A percentile compares a stretch with the other conserved stretches of the same genome.
Evolutionary conservation across 2,888 invertebrate genomes (phyloP).

Genomic region (Gymnosoma rotundatum): DNA sequence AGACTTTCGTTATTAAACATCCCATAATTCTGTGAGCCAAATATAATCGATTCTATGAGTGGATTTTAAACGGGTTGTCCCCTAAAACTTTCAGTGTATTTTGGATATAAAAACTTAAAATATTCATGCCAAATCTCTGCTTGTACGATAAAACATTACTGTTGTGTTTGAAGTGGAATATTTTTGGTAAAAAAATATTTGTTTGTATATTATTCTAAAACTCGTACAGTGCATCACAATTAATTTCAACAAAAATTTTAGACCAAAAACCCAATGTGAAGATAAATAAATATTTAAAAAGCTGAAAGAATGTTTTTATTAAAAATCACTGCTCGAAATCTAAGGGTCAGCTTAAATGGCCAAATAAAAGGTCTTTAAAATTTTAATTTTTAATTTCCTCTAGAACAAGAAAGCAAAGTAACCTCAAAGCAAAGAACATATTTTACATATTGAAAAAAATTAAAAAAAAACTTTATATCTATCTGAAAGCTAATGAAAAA

Average conservation of each 20-base stretch:
- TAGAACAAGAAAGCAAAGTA: too few species aligned
- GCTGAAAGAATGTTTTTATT: neutral
- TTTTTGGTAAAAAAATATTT: neutral
- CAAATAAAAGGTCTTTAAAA: too few species aligned
- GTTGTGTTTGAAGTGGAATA: slow-evolving; percentile 8
- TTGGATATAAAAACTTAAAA: slow-evolving; percentile 13
- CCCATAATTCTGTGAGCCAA: too few species aligned
- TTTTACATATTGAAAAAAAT: too few species aligned
- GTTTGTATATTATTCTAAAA: neutral
- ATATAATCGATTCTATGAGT: neutral
- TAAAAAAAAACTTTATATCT: too few species aligned
- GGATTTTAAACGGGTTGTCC: neutral
- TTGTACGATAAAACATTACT: slow-evolving; percentile 48
- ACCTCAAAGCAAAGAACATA: too few species aligned
- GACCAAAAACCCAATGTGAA: neutral
- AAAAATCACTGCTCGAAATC: neutral
- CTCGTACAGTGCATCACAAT: neutral
- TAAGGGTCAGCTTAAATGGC: too few species aligned
- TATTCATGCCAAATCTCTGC: slow-evolving; percentile 53
- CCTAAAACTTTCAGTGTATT: neutral
- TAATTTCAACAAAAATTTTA: neutral
- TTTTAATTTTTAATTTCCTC: too few species aligned
- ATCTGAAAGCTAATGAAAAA: neutral
- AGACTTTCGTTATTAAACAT: too few species aligned
- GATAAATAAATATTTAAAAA: neutral